Base-by-base conservation (phyloP, 37 sponge, comb jelly and placozoan genomes). In the Halichondria panicea region DNA sequence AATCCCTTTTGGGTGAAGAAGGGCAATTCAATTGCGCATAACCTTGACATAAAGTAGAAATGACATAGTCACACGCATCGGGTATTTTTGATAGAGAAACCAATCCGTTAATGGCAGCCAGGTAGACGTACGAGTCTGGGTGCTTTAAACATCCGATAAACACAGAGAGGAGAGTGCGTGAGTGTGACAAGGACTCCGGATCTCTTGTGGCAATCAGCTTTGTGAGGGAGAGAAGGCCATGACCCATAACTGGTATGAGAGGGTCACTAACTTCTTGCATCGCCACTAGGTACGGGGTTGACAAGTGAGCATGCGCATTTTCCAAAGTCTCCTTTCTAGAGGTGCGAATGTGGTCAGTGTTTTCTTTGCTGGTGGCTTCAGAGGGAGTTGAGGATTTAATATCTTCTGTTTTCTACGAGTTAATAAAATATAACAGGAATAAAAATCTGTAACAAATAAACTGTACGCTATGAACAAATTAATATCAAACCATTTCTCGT, bases 41-140 rank as follows among this genome's bases (percentile, higher is more conserved):
- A 41, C 81, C 87, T 33, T 76, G 60, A 43, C 87, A 87, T 15
- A 87, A 61, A 28, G 57, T 45, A 1, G 35, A 12, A 34, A 77
- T 34, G n/a, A n/a, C n/a, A n/a, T n/a, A n/a, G n/a, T n/a, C n/a
- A n/a, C n/a, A n/a, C n/a, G n/a, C n/a, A n/a, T n/a, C n/a, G 12
- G 78, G 78, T 18, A 92, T 69, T 21, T 63, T 38, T 15, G 82
- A 82, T 33, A 89, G 55, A 39, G 81, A 75, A 41, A 83, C 97
- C 61, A 96, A 52, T 24, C 91, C 97, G 54, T 81, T 82, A 56
- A 96, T 86, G 34, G 97, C 93, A 53, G 93, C 84, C 39, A 96
- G 80, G 80, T 96, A 96, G 30, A 96, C 72, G 71, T 86, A 92
- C 43, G 88, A 81, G 56, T 96, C 97, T 60, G 55, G 11, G 45